Base-by-base conservation (phyloP, 2,113 vertebrate genomes). In the Oryzias curvinotus region DNA sequence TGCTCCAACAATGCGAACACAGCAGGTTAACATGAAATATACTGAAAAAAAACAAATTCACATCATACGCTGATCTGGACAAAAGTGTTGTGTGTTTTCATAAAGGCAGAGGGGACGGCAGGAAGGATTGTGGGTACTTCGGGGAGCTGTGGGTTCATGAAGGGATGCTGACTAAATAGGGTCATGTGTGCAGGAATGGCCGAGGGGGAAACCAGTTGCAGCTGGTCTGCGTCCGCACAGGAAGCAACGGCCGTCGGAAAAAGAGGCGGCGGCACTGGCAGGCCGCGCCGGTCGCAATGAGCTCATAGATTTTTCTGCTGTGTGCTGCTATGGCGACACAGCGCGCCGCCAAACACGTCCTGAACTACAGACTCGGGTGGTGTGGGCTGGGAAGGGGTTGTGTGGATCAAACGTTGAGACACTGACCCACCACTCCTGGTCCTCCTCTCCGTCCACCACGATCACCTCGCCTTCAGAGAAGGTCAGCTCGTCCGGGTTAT, bases 361-460 rank as follows among this genome's bases (percentile, higher is more conserved):
- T 47, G 47, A 23, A 63, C 59, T 28, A 19, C 14, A 45, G 28
- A 56, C 54, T 44, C 18, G 53, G 71, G 25, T 13, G 52, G 17
- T 45, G 0, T 30, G 16, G 10, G n/a, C 57, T 64, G 65, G 43
- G 52, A 52, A 28, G 0, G 5, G 50, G 62, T 65, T 60, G 51
- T 47, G 36, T 6, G 52, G 51, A 5, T 0, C 7, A 26, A 4
- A 4, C 1, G 3, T 25, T 21, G 58, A 21, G 80, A 54, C 74
- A 98, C 97, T 96, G 74, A 99, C 96, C 97, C 97, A 99, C 97
- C 96, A 99, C 93, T 98, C 97, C 61, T 97, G 96, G 89, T 99
- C 97, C 89, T 99, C 97, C 82, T 98, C 97, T 19, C 97, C 97
- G 0, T 97, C 96, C 62, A 99, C 96, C 44, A 99, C 84, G 63